phyloP scores from a whole-genome alignment of 2,888 invertebrate genomes.

The Ophioninae sp. region DNA sequence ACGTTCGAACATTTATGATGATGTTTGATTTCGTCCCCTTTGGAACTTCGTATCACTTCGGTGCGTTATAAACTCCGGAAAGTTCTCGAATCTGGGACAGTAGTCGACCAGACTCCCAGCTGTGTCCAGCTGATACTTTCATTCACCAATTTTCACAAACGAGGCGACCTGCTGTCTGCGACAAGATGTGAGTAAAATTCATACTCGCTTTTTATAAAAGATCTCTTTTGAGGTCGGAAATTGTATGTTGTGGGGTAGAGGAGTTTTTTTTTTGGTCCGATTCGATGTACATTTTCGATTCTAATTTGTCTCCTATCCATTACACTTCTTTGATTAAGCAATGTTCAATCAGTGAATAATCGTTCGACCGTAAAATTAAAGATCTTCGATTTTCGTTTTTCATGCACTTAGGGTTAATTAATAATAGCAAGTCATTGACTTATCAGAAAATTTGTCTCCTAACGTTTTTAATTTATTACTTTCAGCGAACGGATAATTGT shows the following conservation, averaged over 20 bases:
- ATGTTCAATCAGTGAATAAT: too few species aligned
- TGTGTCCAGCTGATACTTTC: conserved; percentile 36
- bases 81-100: conserved; percentile 41
- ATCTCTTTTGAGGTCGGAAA: background rate
- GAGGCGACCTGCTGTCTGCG: conserved; percentile 19
- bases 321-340: too few species aligned
- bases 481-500: too few species aligned
- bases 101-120: conserved; percentile 46
- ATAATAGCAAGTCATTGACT: too few species aligned
- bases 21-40: conserved; percentile 40
- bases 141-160: conserved; percentile 9
- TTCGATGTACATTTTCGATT: too few species aligned
- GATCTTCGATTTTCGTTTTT: too few species aligned
- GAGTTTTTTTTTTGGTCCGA: too few species aligned
- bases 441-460: too few species aligned
- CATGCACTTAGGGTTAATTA: too few species aligned
- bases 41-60: conserved; percentile 10
- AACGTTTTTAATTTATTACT: too few species aligned
- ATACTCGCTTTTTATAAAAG: background rate
- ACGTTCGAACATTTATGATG: background rate
- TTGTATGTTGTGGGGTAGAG: background rate
- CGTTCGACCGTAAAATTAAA: too few species aligned
- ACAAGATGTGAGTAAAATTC: conserved; percentile 34
- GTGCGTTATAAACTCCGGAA: conserved; percentile 49
- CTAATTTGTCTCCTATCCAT: too few species aligned